Evolutionary conservation across 2,797 vertebrate genomes (phyloP).

Genomic region (Scarus forsteni): DNA sequence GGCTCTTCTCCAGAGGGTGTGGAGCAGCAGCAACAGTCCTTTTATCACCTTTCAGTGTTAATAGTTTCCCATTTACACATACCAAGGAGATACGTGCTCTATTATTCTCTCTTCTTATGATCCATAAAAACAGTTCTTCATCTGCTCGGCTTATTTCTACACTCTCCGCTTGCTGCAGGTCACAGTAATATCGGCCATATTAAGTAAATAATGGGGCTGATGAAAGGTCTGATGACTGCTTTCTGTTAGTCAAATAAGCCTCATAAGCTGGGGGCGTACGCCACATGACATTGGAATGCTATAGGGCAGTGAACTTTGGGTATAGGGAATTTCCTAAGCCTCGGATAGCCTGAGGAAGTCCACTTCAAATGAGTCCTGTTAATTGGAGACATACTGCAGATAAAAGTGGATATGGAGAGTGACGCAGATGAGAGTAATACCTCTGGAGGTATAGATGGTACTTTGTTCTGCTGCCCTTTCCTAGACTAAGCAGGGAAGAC

Average conservation of each 20-base stretch:
- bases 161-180: too few relatives aligned
- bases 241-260: constrained; percentile 15
- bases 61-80: too few relatives aligned
- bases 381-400: constrained; percentile 29
- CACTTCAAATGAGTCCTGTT: constrained; percentile 4
- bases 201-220: constrained; percentile 4
- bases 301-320: constrained; percentile 23
- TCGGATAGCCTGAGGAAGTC: constrained; percentile 16
- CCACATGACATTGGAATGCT: constrained; percentile 66
- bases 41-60: too few relatives aligned
- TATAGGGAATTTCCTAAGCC: constrained; percentile 40
- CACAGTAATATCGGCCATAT: background rate
- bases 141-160: background rate
- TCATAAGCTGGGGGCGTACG: constrained; percentile 22
- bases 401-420: background rate
- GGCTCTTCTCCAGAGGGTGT: too few relatives aligned
- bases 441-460: background rate
- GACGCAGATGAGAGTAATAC: background rate
- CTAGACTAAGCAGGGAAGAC: background rate
- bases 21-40: too few relatives aligned
- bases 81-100: too few relatives aligned
- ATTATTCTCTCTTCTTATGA: background rate
- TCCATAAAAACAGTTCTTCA: background rate
- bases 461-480: background rate
- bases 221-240: constrained; percentile 27